phyloP scores from a whole-genome alignment of 64 coral and sea anemone genomes.

The Porites lutea region DNA sequence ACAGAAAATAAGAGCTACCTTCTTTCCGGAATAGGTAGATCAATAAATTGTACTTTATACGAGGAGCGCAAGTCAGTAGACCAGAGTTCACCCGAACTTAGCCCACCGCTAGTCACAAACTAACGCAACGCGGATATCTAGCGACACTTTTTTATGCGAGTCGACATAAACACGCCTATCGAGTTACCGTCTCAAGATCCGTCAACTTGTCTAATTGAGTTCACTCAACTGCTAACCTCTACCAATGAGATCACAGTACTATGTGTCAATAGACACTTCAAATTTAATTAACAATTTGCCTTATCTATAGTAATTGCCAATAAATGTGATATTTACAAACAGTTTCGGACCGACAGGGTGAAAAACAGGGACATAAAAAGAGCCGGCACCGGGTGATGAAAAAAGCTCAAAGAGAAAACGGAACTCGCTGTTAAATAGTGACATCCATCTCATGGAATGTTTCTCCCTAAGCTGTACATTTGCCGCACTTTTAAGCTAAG shows the following conservation, averaged over 20 bases:
- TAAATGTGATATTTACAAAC: conserved; percentile 99
- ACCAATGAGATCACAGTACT: conserved; percentile 80
- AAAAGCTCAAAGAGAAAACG: conserved; percentile 40
- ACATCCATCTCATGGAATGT: neutral
- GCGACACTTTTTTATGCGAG: conserved; percentile 69
- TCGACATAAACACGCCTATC: conserved; percentile 94
- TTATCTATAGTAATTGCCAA: conserved; percentile 98
- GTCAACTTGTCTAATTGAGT: conserved; percentile 86
- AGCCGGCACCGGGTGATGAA: conserved; percentile 62
- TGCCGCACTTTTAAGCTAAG: neutral
- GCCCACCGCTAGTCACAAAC: conserved; percentile 38
- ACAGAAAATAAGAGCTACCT: neutral
- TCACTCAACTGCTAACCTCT: conserved; percentile 77
- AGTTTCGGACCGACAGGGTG: conserved; percentile 95
- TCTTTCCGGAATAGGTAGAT: neutral
- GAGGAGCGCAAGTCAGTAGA: neutral
- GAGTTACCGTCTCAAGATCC: conserved; percentile 55
- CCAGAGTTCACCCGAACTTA: neutral
- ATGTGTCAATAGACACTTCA: conserved; percentile 92
- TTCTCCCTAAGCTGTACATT: neutral
- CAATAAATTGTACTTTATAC: neutral
- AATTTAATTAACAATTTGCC: conserved; percentile 97
- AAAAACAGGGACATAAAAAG: conserved; percentile 87
- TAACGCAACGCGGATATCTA: conserved; percentile 57
- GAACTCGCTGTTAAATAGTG: conserved; percentile 15